A percentile compares a stretch with the other conserved stretches of the same genome.
Evolutionary conservation across 2,888 invertebrate species (phyloP).

Genomic region (Strigamia transsilvanica): DNA sequence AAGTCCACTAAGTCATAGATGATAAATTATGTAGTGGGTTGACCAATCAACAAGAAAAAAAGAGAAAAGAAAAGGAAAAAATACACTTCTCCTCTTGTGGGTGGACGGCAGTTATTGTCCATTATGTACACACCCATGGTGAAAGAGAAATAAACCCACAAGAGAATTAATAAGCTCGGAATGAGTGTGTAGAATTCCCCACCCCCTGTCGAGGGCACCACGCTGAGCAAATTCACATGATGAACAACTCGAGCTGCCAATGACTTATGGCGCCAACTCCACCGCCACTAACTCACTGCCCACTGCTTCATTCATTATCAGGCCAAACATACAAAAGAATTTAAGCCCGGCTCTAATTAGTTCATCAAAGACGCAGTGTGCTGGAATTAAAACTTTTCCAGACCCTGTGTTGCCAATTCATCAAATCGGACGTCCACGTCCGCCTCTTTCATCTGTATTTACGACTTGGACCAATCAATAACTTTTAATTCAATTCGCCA

Average conservation of each 20-base stretch:
- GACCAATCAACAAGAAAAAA: background rate
- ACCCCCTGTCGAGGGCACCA: conserved; percentile 38
- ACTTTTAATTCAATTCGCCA: conserved; percentile 28
- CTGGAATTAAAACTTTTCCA: conserved; percentile 1
- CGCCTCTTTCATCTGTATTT: conserved; percentile 46
- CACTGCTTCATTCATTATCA: conserved; percentile 43
- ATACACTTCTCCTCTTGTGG: background rate
- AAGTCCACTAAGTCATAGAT: background rate
- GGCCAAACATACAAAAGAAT: conserved; percentile 21
- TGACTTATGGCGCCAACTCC: conserved; percentile 46
- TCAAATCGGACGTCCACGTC: background rate
- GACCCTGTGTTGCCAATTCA: background rate
- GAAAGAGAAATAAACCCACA: conserved; percentile 48
- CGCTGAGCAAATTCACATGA: conserved; percentile 46
- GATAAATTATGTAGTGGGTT: conserved; percentile 9
- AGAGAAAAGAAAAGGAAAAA: background rate
- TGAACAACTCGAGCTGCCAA: conserved; percentile 49
- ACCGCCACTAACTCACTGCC: conserved; percentile 49
- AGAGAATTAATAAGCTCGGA: conserved; percentile 40
- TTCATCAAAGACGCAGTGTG: conserved; percentile 51
- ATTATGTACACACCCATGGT: conserved; percentile 30
- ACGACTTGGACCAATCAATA: conserved; percentile 26
- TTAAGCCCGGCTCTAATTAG: conserved; percentile 48
- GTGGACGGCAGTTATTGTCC: conserved; percentile 43
- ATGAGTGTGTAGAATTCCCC: conserved; percentile 49